Evolutionary conservation across 2,797 vertebrate genomes (phyloP), one percentile per base, ranked within the genome.

Genomic region (Myotis pilosus): DNA sequence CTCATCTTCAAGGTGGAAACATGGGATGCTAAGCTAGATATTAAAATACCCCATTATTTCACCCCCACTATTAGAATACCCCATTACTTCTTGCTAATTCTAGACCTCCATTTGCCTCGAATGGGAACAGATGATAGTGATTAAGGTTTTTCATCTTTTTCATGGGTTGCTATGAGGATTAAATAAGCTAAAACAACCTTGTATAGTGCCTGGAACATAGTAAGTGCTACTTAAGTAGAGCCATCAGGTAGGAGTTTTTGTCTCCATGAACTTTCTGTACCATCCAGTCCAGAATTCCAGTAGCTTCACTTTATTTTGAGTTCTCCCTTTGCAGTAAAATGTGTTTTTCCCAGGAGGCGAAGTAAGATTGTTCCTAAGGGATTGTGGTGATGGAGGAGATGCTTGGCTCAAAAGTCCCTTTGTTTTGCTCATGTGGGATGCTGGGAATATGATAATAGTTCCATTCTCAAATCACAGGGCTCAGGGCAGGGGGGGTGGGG

Each of bases 1-100:
- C 72, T 91, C 88, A 66, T 93, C 16, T 69, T n/a, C 74, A 76
- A 89, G 74, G 36, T 72, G 74, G 17, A 92, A 86, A 71, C 82
- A 80, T 49, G 20, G 76, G 49, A 90, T 92, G 44, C 41, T n/a
- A 38, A n/a, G 47, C 68, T 86, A 69, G 87, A 76, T 38, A 69
- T 72, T 47, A 80, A 1, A 79, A 47, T 30, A 25, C 2, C 7
- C 38, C 84, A 3, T 22, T 41, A 20, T 49, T 92, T 90, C 30
- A 60, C 17, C 44, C 47, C 44, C 13, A 8, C 49, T 15, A 23
- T 17, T 79, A 64, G 62, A 75, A 47, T 33, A 19, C 2, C 7
- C 53, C 84, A 3, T 16, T 41, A 20, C 33, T 74, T 80, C 13
- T 64, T 90, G 33, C 23, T 44, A 25, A 76, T 60, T 44, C 22